A percentile compares a stretch with the other conserved stretches of the same genome.
phyloP scores from a whole-genome alignment of 2,797 vertebrate species.

The Crenuchus spilurus region DNA sequence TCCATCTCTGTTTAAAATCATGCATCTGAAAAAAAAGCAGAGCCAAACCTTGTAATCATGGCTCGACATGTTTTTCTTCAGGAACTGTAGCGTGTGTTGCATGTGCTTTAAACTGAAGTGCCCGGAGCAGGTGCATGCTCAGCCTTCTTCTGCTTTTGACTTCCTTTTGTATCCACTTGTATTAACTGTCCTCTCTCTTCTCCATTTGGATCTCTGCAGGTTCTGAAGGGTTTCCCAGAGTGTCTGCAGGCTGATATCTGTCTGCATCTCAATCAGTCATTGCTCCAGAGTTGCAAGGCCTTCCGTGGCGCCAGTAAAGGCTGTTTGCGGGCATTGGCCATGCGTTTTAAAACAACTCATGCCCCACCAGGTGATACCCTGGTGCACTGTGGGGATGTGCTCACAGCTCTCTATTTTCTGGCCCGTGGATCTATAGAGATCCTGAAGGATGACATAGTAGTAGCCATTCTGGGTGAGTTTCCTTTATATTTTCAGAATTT shows the following conservation, averaged over 20 bases:
- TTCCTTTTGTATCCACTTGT: constrained; percentile 7
- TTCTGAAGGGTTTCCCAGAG: constrained; percentile 98
- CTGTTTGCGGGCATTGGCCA: constrained; percentile 94
- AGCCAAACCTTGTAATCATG: constrained; percentile 20
- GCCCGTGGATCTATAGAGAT: constrained; percentile 98
- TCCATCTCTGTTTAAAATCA: constrained; percentile 42
- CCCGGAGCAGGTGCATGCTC: constrained; percentile 9
- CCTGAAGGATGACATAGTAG: constrained; percentile 95
- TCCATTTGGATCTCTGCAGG: constrained; percentile 73
- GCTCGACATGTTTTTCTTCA: background rate
- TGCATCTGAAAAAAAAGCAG: constrained; percentile 16
- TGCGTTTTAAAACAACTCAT: constrained; percentile 98
- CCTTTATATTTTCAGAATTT: background rate
- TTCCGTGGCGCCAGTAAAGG: constrained; percentile 94
- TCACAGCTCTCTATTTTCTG: constrained; percentile 94
- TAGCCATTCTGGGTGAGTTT: constrained; percentile 91
- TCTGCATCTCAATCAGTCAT: constrained; percentile 94
- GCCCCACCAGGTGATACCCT: constrained; percentile 96
- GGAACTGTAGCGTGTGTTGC: background rate
- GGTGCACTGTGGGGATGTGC: constrained; percentile 92
- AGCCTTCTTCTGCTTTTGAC: no score
- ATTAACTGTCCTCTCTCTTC: constrained; percentile 4
- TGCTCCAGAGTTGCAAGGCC: constrained; percentile 93
- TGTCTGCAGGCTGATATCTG: constrained; percentile 99
- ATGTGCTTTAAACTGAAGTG: background rate